Evolutionary conservation across 2,888 invertebrate species (phyloP), one percentile per base, ranked within the genome.

Genomic region (Barypeithes pellucidus): DNA sequence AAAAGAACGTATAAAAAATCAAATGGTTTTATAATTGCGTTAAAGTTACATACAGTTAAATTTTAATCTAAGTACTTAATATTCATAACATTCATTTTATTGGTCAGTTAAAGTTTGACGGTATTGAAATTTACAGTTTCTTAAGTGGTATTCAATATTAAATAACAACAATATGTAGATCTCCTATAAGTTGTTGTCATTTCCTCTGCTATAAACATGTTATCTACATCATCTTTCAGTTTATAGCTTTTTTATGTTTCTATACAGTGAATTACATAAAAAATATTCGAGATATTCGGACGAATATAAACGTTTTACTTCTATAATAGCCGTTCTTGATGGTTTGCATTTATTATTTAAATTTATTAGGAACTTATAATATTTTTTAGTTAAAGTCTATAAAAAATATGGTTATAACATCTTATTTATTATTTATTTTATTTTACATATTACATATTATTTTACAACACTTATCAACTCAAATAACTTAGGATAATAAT

Each of bases 111-210:
- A 71, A 71, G 59, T 65, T 59, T 50, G 71, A 59, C 41, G 45
- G 39, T 65, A 71, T 71, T 71, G 36, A 71, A 71, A 71, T 71
- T 71, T 71, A 71, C 71, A 71, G 71, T 65, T 71, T 65, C 65
- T 71, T 65, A 43, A 65, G 39, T 71, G 65, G 71, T 71, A 71
- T 63, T 65, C 50, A 71, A 71, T 71, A 66, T 65, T 65, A 71
- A 71, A 63, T 71, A 33, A 47, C 18, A 47, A 47, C 18, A 47
- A 50, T 57, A 65, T 71, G 71, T 59, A 41, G 71, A 65, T 71
- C 65, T 71, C 59, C 50, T 59, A 71, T 65, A 65, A 71, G 47
- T 59, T 50, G 65, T 45, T 57, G 69, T 47, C 69, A 29, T 69
- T 70, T 39, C 41, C 69, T 62, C 24, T 63, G 63, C 63, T 57